Evolutionary conservation across 1,140 invertebrate genomes (phyloP), one percentile per base, ranked within the genome.

Genomic region (Neodiprion virginianus): DNA sequence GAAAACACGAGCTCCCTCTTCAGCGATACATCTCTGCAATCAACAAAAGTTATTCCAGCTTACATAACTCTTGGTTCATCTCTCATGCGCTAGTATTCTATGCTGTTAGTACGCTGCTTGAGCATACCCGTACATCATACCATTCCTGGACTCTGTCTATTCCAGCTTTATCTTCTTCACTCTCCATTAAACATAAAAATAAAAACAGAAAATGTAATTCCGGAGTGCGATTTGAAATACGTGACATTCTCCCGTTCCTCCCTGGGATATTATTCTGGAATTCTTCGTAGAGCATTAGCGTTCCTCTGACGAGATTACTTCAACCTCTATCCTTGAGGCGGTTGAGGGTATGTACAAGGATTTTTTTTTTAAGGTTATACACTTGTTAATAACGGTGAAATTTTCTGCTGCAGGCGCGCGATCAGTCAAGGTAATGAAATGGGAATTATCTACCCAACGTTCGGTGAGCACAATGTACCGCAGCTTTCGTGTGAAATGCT

Each of bases 151-250:
- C 77, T 79, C 75, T 48, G 75, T 49, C 73, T 61, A 73, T 73
- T 53, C 67, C 50, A 17, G 74, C 70, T 75, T 77, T 82, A 82
- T 82, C 79, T 78, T 40, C 74, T 82, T 82, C 72, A 81, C 81
- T 78, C 72, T 72, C 76, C 81, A 80, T 82, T 82, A 79, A 81
- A 75, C 79, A 72, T 76, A 68, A 71, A 81, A 78, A 80, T 77
- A 76, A 76, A 79, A 79, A 70, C 61, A 17, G 74, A 71, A 77
- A 76, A 78, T 77, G 75, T 80, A 69, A 69, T 74, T 17, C 68
- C 47, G 68, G 67, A 75, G 71, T 69, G 69, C 53, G 53, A 61
- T 61, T 61, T 61, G 53, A 61, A 61, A 61, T 61, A 61, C 53
- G n/a, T 69, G 67, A 48, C 47, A 69, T 75, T 79, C 72, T 67